phyloP scores from a whole-genome alignment of 1,140 invertebrate genomes.

The Luehdorfia chinensis region DNA sequence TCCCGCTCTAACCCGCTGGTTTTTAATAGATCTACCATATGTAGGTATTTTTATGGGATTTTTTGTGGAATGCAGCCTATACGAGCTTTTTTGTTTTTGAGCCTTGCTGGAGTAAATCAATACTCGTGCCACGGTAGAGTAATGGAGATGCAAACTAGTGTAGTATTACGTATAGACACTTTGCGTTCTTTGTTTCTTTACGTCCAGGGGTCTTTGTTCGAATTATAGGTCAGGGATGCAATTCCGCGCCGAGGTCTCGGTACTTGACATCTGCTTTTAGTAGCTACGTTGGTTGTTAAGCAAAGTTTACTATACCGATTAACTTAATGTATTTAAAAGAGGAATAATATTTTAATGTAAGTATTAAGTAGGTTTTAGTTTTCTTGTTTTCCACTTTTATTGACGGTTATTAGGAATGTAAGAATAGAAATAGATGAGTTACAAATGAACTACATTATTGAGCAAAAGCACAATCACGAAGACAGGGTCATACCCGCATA shows the following conservation, averaged over 20 bases:
- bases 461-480: background rate
- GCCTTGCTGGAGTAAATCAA: background rate
- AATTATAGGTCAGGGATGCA: slow-evolving; percentile 15
- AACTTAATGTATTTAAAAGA: background rate
- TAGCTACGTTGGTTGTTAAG: background rate
- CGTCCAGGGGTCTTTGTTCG: slow-evolving; percentile 9
- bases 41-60: slow-evolving; percentile 22
- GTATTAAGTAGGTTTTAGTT: too few species aligned
- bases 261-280: slow-evolving; percentile 5
- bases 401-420: too few species aligned
- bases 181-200: slow-evolving; percentile 6
- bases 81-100: slow-evolving; percentile 21
- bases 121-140: background rate
- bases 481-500: background rate
- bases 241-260: background rate
- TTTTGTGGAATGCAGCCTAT: slow-evolving; percentile 24
- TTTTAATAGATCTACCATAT: slow-evolving; percentile 20
- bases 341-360: background rate
- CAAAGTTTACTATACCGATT: background rate
- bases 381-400: too few species aligned
- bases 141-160: slow-evolving; percentile 5
- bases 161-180: slow-evolving; percentile 1
- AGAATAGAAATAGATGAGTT: background rate
- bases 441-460: background rate
- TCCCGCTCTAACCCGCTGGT: slow-evolving; percentile 28